Evolutionary conservation across 2,113 vertebrate genomes (phyloP).

Genomic region (Chaetura pelagica): DNA sequence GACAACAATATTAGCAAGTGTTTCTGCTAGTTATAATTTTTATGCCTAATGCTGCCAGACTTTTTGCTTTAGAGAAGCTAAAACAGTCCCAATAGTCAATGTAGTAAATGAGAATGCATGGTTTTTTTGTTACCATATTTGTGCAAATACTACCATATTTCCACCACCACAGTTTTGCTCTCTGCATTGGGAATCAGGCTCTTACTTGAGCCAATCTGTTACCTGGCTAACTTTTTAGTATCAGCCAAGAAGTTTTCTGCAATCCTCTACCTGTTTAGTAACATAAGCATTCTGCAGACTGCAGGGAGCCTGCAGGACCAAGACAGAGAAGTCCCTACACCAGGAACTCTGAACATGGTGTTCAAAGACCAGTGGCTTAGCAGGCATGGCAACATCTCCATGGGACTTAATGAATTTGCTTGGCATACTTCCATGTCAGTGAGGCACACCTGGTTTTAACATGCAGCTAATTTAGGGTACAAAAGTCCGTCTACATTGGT

Average conservation of each 20-base stretch:
- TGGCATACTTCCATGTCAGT: background rate
- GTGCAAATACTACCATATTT: background rate
- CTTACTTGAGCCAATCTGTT: background rate
- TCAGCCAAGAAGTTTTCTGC: background rate
- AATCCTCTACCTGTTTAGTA: background rate
- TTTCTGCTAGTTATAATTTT: background rate
- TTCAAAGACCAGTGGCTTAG: background rate
- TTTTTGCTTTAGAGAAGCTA: background rate
- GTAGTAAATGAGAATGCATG: background rate
- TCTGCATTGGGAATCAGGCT: background rate
- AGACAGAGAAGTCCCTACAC: accelerated
- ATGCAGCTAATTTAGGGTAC: background rate
- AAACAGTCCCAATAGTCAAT: background rate
- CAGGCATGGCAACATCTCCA: accelerated
- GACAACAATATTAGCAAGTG: background rate
- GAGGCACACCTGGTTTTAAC: background rate
- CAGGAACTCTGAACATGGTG: background rate
- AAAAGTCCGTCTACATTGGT: background rate
- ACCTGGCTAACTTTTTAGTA: background rate
- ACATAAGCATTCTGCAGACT: background rate
- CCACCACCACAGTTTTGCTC: background rate
- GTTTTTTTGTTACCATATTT: background rate
- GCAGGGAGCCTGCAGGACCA: background rate
- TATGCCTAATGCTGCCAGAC: background rate
- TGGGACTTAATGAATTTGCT: background rate